Base-by-base conservation (phyloP, 2,888 invertebrate species). In the Dioctria linearis region DNA sequence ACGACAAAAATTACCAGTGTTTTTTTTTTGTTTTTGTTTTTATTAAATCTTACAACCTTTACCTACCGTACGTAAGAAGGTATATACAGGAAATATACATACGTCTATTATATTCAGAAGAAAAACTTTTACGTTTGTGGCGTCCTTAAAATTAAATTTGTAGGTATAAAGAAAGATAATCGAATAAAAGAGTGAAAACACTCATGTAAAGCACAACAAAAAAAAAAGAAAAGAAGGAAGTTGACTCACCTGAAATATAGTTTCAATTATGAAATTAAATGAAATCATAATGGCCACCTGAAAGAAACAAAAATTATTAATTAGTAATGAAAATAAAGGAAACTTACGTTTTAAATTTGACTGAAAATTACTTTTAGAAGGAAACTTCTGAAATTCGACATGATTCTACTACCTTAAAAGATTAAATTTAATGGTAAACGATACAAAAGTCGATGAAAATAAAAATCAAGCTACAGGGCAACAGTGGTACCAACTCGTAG, bases 401-500 rank as follows among this genome's bases (percentile, higher is more conserved):
- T 75, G 40, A 46, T 75, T 61, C 75, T 42, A 25, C 25, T 25
- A 75, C 46, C 61, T 71, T 37, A 25, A 25, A 25, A 40, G 5
- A 37, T 39, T 71, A 39, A 71, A 59, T n/a, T 25, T 11, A 75
- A 75, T n/a, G 75, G 42, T 13, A 43, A 54, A 75, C 9, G 46
- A 42, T 6, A 75, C 4, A 75, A 75, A 75, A 61, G 59, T 25
- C 59, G 39, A 57, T 59, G 42, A 40, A 25, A 75, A 61, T 43
- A 75, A 13, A 25, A 51, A 42, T 43, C 71, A 71, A 71, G 51
- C 61, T 75, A 75, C 75, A 75, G 75, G 75, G 75, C 75, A 75
- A 75, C 75, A 75, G 75, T 75, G 75, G 75, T 75, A 75, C 75
- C 75, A 75, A 75, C 75, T 75, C 61, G 75, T 59, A 75, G 43